Evolutionary conservation across 2,888 invertebrate genomes (phyloP).

Genomic region (Meganola albula): DNA sequence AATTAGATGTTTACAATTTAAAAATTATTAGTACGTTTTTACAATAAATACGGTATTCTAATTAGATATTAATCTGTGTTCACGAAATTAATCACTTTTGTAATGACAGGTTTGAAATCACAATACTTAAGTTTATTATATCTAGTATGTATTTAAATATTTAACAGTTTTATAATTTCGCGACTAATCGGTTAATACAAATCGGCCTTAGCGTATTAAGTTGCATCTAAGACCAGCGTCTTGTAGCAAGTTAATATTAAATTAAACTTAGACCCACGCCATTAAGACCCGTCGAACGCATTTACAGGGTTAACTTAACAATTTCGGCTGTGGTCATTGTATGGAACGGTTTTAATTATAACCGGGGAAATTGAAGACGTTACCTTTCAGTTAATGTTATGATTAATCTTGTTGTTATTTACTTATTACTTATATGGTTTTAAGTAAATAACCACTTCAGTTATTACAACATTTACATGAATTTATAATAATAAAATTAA

Average conservation of each 20-base stretch:
- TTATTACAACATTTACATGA: too few species aligned
- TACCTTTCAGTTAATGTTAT: conserved; percentile 1
- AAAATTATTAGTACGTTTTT: too few species aligned
- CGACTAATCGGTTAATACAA: conserved; percentile 24
- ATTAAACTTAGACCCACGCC: conserved; percentile 68
- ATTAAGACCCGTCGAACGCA: conserved; percentile 70
- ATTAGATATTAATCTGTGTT: too few species aligned
- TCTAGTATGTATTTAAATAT: too few species aligned
- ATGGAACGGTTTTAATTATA: conserved; percentile 27
- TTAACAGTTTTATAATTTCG: background rate
- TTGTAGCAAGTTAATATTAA: conserved; percentile 66
- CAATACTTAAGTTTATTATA: too few species aligned
- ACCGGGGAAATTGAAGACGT: conserved; percentile 18
- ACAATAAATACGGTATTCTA: too few species aligned
- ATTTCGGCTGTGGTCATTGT: conserved; percentile 58
- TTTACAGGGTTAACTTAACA: conserved; percentile 49
- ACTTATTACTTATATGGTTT: too few species aligned
- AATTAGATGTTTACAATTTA: too few species aligned
- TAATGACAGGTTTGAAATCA: too few species aligned
- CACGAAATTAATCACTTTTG: too few species aligned
- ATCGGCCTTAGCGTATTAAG: conserved; percentile 43
- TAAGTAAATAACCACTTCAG: too few species aligned
- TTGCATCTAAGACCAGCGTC: conserved; percentile 60
- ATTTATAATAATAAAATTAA: too few species aligned
- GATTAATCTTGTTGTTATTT: background rate